A percentile compares a stretch with the other conserved stretches of the same genome.
phyloP scores from a whole-genome alignment of 1,140 invertebrate genomes.

The Spodoptera frugiperda region DNA sequence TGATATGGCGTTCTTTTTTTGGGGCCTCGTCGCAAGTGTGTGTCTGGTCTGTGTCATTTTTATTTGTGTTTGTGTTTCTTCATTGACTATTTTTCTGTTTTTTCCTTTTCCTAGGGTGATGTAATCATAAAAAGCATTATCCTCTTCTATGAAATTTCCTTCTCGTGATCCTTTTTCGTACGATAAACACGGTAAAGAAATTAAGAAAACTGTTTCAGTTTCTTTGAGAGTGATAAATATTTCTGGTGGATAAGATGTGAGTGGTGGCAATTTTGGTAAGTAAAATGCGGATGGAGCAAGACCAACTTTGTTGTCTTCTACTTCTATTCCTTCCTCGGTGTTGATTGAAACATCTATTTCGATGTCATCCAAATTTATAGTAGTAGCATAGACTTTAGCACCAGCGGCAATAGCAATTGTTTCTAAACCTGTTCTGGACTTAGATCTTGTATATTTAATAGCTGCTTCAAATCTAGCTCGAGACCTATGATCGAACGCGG shows the following conservation, averaged over 20 bases:
- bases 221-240: slow-evolving; percentile 89
- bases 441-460: slow-evolving; percentile 60
- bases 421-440: slow-evolving; percentile 55
- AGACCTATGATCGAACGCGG: slow-evolving; percentile 69
- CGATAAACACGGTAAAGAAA: slow-evolving; percentile 88
- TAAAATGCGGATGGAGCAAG: slow-evolving; percentile 84
- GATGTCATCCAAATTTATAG: slow-evolving; percentile 82
- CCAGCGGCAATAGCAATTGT: slow-evolving; percentile 21
- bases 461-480: slow-evolving; percentile 61
- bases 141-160: slow-evolving; percentile 85
- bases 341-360: slow-evolving; percentile 81
- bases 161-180: slow-evolving; percentile 87
- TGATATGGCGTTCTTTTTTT: slow-evolving; percentile 86
- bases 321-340: slow-evolving; percentile 68
- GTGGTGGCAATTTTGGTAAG: slow-evolving; percentile 74
- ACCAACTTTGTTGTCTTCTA: slow-evolving; percentile 66
- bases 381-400: slow-evolving; percentile 78
- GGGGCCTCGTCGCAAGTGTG: slow-evolving; percentile 86
- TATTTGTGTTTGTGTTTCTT: slow-evolving; percentile 89
- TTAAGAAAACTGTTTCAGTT: slow-evolving; percentile 88
- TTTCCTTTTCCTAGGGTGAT: slow-evolving; percentile 88
- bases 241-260: slow-evolving; percentile 79
- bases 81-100: slow-evolving; percentile 87
- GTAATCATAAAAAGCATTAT: slow-evolving; percentile 89
- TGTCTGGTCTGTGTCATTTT: slow-evolving; percentile 87